phyloP scores from a whole-genome alignment of 2,113 vertebrate genomes.

The Pedionomus torquatus region DNA sequence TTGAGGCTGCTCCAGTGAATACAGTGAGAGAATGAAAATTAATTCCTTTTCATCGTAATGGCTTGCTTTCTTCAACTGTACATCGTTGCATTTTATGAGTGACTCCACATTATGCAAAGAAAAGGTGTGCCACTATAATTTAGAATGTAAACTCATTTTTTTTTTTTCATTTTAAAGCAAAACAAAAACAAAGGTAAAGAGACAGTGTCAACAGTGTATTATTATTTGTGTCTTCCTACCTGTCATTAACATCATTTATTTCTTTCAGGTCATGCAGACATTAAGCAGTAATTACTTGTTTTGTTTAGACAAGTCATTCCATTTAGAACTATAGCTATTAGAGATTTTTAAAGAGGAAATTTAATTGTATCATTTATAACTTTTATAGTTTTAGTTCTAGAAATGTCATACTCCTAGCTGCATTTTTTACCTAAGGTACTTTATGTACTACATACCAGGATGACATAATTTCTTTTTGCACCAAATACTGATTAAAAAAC shows the following conservation, averaged over 20 bases:
- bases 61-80: neutral
- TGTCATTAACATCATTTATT: neutral
- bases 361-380: neutral
- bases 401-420: neutral
- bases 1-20: neutral
- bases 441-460: neutral
- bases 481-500: neutral
- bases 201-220: neutral
- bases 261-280: conserved; percentile 7
- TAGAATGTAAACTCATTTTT: neutral
- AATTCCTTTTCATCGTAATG: conserved; percentile 1
- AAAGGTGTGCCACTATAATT: neutral
- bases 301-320: conserved; percentile 20
- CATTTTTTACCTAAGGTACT: neutral
- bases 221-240: neutral
- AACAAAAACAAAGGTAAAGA: neutral
- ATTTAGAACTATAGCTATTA: neutral
- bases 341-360: conserved; percentile 13
- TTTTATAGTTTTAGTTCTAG: neutral
- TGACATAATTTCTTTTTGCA: neutral
- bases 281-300: conserved; percentile 35
- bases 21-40: neutral
- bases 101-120: neutral
- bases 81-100: neutral
- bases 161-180: neutral